Base-by-base conservation (phyloP, 2,113 vertebrate species). In the Lagopus muta region DNA sequence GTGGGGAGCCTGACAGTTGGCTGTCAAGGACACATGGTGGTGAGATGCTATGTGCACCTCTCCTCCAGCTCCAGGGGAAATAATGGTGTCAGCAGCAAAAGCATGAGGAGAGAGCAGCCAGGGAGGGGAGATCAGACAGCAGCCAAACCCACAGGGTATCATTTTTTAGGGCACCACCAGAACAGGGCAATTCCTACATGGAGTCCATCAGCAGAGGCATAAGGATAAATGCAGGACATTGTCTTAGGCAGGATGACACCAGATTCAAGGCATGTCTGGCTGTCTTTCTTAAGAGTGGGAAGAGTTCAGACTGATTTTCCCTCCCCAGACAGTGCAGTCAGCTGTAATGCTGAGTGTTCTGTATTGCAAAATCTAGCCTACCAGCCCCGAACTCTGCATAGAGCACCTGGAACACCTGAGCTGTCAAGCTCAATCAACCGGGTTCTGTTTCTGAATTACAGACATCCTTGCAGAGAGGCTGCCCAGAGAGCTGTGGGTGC, bases 311-410 rank as follows among this genome's bases (percentile, higher is more conserved):
- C 64, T 67, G 88, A 88, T 64, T 38, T 93, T 95, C 62, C 60
- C 69, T 86, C 72, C 61, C 60, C 69, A 88, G 78, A 92, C 40
- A 18, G 38, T 1, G 43, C 4, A 78, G 52, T 78, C 92, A 96
- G 61, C 88, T 86, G 57, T 22, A 83, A 79, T 0, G 1, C 55
- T 38, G 50, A 67, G 65, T 32, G 71, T n/a, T 74, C 43, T 34
- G 30, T 40, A 18, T 75, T 96, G 86, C 94, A 93, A 96, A 94
- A 96, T 81, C 57, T 52, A 83, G 47, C 42, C 73, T 57, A 73
- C 73, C 73, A 89, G 52, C 67, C 36, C 90, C 47, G 28, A 79
- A 7, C 34, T 86, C 64, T 1, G 30, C 36, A 55, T 62, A 74
- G n/a, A 61, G 78, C 10, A 21, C 38, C 58, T 0, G 1, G 52